Base-by-base conservation (phyloP, 2,797 vertebrate species). In the Pangasius mekongensis region DNA sequence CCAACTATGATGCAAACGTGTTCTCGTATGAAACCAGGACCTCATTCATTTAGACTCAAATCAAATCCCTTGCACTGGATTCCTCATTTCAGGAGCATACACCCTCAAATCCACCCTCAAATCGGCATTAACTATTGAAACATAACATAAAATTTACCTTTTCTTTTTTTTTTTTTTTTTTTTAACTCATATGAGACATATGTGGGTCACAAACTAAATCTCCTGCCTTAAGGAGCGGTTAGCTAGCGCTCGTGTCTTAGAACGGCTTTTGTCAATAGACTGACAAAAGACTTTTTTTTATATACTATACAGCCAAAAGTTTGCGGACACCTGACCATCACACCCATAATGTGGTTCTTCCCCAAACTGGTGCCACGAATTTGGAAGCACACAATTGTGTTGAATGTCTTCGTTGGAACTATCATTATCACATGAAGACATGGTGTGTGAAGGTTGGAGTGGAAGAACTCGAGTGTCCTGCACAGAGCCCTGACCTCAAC, bases 211-310 rank as follows among this genome's bases (percentile, higher is more conserved):
- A 64, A 85, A 87, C 81, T 78, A 27, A 88, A 81, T 60, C 33
- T 5, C 82, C 71, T 76, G 90, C 91, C 90, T 92, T 89, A 91
- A 90, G 14, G 49, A 76, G 62, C 67, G 30, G 27, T 86, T 64
- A 87, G 62, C 24, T 43, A 43, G 49, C 43, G 67, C 83, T 87
- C 14, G 14, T 43, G 60, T 47, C 60, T 83, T 18, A 30, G 3
- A 83, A 43, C 0, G 1, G 0, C 91, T 92, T 92, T 91, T 94
- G 94, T 90, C 93, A 90, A 86, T 93, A 90, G 47, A 60, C 54
- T 39, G 54, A 24, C 54, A 91, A 88, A 89, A 93, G 90, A 93
- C 87, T 69, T 94, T 94, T 66, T 94, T 94, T 43, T 36, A 43
- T 43, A 43, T 5, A 43, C 39, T 0, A 1, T 43, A 43, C 39